Conservation (phyloP, 2,888 invertebrate species). For the Seira musarum region DNA sequence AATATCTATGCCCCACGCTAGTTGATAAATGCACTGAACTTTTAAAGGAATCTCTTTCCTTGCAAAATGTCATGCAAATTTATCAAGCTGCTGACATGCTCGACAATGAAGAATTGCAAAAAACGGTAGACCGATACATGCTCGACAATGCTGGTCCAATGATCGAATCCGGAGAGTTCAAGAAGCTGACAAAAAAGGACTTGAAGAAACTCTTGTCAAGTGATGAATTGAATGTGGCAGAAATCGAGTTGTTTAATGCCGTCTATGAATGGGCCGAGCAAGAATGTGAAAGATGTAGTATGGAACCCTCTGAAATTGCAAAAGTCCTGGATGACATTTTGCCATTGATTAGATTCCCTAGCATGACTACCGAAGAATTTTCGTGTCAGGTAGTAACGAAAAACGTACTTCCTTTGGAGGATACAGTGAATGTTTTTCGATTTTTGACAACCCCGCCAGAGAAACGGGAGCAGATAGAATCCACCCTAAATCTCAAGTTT, state of each 20-base stretch:
- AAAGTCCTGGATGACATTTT: constrained; percentile 57
- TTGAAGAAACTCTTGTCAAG: constrained; percentile 59
- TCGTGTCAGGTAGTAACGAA: constrained; percentile 63
- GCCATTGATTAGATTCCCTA: constrained; percentile 64
- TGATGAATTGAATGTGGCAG: constrained; percentile 65
- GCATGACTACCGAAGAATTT: constrained; percentile 66
- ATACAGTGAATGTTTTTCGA: constrained; percentile 64
- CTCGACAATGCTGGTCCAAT: constrained; percentile 62
- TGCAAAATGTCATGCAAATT: constrained; percentile 64
- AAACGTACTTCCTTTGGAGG: constrained; percentile 60
- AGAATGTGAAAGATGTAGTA: constrained; percentile 49
- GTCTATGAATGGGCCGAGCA: constrained; percentile 64
- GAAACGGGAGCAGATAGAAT: constrained; percentile 57
- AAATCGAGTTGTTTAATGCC: constrained; percentile 51
- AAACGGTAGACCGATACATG: constrained; percentile 63
- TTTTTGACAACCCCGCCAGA: constrained; percentile 64
- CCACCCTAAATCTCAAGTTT: constrained; percentile 60
- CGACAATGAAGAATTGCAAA: constrained; percentile 65
- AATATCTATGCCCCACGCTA: constrained; percentile 61
- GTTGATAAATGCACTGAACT: constrained; percentile 58
- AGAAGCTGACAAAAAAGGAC: constrained; percentile 58
- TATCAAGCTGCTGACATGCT: constrained; percentile 62
- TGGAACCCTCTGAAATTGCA: constrained; percentile 19
- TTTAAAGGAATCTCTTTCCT: constrained; percentile 56
- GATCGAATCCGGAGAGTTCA: constrained; percentile 61